Base-by-base conservation (phyloP, 1,140 invertebrate genomes). In the Sesamia nonagrioides region DNA sequence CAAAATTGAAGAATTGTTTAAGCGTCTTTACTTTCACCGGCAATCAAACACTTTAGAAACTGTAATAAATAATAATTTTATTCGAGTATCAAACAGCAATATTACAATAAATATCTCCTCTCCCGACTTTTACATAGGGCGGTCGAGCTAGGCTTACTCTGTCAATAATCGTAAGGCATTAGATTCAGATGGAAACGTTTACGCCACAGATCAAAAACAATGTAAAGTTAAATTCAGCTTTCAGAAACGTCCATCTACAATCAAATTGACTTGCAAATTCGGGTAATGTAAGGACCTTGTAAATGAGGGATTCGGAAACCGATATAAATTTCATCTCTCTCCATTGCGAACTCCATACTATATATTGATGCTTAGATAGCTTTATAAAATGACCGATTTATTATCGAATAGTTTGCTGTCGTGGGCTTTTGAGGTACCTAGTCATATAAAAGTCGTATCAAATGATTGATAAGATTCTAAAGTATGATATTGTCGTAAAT, bases 181-280 rank as follows among this genome's bases (percentile, higher is more conserved):
- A 0, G 17, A 63, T 42, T 50, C 15, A 15, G 42, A 42, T 13
- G 8, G 8, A 1, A 27, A 27, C 27, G 27, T 27, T n/a, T 8
- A 42, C 42, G 27, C 45, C 42, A 15, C 33, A 33, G 5, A 48
- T 50, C 66, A 50, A 50, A 50, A 15, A 21, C 66, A 69, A 18
- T 7, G 18, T 33, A 17, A 33, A 27, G 1, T 17, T 42, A 63
- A 68, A 27, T 68, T 45, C 18, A 48, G 63, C 52, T 9, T n/a
- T n/a, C n/a, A 7, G 13, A 61, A 68, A 42, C 18, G 63, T 68
- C 27, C n/a, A n/a, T 42, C n/a, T 40, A 15, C 37, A 63, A n/a
- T 33, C 4, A 18, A 17, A 69, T 69, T 48, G 66, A 69, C 18
- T 69, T 69, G 66, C 33, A 69, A 69, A 69, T 50, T 69, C 18